A percentile compares a stretch with the other conserved stretches of the same genome.
These are phyloP conservation scores for Drosophila kanapiae DNA, from an alignment of 1,140 invertebrate species.

Conservation along the genomic window DNA sequence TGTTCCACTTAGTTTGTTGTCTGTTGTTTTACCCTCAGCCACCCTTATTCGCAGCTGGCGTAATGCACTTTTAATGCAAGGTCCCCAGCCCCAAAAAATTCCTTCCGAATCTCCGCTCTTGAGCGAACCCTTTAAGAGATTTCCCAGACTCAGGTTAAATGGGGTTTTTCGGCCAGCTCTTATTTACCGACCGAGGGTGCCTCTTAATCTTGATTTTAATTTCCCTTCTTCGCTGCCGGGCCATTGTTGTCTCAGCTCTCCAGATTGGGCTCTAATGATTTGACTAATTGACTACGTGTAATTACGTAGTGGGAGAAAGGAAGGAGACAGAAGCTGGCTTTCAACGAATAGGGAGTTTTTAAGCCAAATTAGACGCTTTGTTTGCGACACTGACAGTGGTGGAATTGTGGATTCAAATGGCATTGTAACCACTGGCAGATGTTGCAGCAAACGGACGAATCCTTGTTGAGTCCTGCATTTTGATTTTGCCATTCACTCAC, in stretches of 20 bases:
- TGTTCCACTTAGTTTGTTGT: conserved; percentile 56
- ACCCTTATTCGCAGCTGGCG: conserved; percentile 29
- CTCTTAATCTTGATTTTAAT: conserved; percentile 24
- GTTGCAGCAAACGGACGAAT: conserved; percentile 20
- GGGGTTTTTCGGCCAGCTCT: conserved; percentile 31
- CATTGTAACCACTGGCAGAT: conserved; percentile 7
- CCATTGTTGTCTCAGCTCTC: conserved; percentile 18
- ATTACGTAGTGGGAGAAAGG: conserved; percentile 37
- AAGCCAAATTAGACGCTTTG: conserved; percentile 68
- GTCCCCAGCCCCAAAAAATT: conserved; percentile 24
- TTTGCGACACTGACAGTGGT: conserved; percentile 38
- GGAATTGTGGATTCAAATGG: conserved; percentile 24
- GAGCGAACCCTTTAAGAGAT: conserved; percentile 25
- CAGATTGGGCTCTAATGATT: conserved; percentile 58
- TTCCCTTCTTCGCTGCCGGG: conserved; percentile 1
- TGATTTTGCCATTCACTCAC: conserved; percentile 26
- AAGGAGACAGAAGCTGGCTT: neutral
- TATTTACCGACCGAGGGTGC: conserved; percentile 9
- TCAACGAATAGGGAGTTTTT: conserved; percentile 18
- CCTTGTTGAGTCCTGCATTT: conserved; percentile 30
- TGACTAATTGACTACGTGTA: conserved; percentile 66
- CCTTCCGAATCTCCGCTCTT: conserved; percentile 13
- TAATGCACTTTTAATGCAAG: conserved; percentile 71
- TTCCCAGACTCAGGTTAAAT: conserved; percentile 47
- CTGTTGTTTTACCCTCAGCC: conserved; percentile 41